Evolutionary conservation across 2,113 vertebrate genomes (phyloP), one percentile per base, ranked within the genome.

Genomic region (Benitochromis conjunctus): DNA sequence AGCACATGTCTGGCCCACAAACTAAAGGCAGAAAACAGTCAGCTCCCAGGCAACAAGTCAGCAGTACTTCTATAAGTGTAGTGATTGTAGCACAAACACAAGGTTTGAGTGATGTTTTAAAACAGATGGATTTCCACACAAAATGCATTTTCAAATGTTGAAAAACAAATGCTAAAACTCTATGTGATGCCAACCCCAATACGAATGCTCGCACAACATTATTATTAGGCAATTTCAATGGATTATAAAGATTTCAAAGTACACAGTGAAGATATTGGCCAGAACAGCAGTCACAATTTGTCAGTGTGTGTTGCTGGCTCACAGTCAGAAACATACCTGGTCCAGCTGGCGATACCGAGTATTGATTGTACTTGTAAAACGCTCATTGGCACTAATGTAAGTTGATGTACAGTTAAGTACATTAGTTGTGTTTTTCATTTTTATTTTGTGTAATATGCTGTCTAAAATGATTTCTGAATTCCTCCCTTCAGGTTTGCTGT

Each of bases 221-320:
- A 29, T 79, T 81, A 83, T 79, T 51, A 60, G 21, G 62, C 21
- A 69, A 48, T 7, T 36, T 43, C 18, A n/a, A 34, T 19, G 10
- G 77, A 84, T 84, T 53, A 88, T 56, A 74, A 56, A 64, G 21
- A 89, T 60, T 83, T 76, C n/a, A 88, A 31, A 89, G 48, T 21
- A 41, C 85, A 84, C 55, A 34, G 58, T 86, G 26, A 81, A 64
- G 84, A 81, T 43, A 54, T 64, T 83, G 76, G 69, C 38, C 9
- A 5, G 21, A 78, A 19, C 62, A 56, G 31, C 48, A 60, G 55
- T 19, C 12, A 74, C 69, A 62, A 77, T 77, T 71, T 87, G 84
- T 82, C 43, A 86, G 36, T 69, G 18, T 71, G 60, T 60, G 51
- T 77, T 48, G 36, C 76, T 83, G 91, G 84, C 64, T 79, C 81